Percentiles rank a stretch among this genome's conserved stretches.
These are phyloP conservation scores for Micromussa lordhowensis DNA, from an alignment of 92 coral and sea anemone genomes.

Conservation along the genomic window DNA sequence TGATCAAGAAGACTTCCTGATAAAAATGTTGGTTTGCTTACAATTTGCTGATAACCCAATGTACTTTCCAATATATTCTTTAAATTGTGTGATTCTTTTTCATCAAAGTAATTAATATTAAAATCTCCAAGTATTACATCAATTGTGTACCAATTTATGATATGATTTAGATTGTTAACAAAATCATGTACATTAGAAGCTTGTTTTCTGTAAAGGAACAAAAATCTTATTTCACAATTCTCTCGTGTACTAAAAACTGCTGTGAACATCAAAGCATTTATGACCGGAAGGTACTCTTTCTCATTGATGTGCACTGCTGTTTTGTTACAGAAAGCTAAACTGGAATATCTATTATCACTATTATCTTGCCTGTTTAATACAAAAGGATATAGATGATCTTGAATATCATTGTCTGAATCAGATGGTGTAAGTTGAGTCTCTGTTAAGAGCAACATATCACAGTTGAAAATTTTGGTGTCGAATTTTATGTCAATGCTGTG, in stretches of 20 bases:
- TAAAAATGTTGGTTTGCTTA: not conserved
- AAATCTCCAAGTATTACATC: conserved; percentile 16
- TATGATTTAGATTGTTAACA: not conserved
- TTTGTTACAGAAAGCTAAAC: conserved; percentile 40
- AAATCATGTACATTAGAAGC: conserved; percentile 6
- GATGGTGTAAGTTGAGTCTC: conserved; percentile 62
- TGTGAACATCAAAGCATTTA: not conserved
- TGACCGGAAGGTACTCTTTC: not conserved
- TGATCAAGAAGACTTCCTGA: not conserved
- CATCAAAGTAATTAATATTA: conserved; percentile 27
- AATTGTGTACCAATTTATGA: not conserved
- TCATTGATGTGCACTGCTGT: not conserved
- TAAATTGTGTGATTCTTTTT: not conserved
- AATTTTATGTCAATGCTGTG: conserved; percentile 69
- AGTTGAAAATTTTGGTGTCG: conserved; percentile 50
- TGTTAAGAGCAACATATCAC: conserved; percentile 66
- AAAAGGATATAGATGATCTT: too few relatives aligned
- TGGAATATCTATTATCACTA: conserved; percentile 34
- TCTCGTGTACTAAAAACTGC: too few relatives aligned
- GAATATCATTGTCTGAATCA: conserved; percentile 20
- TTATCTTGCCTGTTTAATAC: conserved; percentile 46
- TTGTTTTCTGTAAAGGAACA: conserved; percentile 31
- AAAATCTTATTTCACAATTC: not conserved
- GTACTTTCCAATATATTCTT: not conserved
- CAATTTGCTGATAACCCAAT: not conserved